A percentile compares a stretch with the other conserved stretches of the same genome.
Conservation (phyloP, 2,797 vertebrate species). For the Chromobotia macracanthus region DNA sequence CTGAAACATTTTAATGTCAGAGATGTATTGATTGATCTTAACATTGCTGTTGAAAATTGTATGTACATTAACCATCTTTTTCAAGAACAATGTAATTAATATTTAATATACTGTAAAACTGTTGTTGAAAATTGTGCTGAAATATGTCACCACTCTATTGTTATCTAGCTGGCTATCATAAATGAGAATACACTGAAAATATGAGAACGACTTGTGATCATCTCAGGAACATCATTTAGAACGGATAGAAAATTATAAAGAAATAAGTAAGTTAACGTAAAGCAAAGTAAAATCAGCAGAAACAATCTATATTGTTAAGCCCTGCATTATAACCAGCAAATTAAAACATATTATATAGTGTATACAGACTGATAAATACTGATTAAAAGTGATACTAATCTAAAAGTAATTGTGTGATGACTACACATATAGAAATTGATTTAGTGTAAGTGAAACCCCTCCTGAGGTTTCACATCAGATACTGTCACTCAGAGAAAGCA, state of each 20-base stretch:
- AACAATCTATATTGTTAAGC: background rate
- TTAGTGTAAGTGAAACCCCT: constrained; percentile 40
- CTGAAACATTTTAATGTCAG: background rate
- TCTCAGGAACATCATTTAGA: background rate
- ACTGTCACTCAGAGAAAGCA: constrained; percentile 16
- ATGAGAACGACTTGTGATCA: background rate
- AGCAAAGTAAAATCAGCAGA: background rate
- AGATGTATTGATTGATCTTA: background rate
- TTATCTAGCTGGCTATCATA: background rate
- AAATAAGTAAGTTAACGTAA: no score
- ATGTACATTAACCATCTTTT: no score
- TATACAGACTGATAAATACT: constrained; percentile 7
- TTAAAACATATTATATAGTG: background rate
- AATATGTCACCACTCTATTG: background rate
- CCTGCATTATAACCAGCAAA: background rate
- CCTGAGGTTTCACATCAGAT: constrained; percentile 25
- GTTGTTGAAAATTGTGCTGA: background rate
- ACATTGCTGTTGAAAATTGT: background rate
- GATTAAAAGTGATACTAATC: background rate
- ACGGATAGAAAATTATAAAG: background rate
- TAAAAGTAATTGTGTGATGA: constrained; percentile 20
- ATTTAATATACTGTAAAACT: background rate
- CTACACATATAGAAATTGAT: constrained; percentile 20
- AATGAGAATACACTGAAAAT: background rate
- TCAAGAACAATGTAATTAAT: no score